These are phyloP conservation scores for Cerastoderma edule DNA, from an alignment of 2,888 invertebrate species.

Conservation along the genomic window DNA sequence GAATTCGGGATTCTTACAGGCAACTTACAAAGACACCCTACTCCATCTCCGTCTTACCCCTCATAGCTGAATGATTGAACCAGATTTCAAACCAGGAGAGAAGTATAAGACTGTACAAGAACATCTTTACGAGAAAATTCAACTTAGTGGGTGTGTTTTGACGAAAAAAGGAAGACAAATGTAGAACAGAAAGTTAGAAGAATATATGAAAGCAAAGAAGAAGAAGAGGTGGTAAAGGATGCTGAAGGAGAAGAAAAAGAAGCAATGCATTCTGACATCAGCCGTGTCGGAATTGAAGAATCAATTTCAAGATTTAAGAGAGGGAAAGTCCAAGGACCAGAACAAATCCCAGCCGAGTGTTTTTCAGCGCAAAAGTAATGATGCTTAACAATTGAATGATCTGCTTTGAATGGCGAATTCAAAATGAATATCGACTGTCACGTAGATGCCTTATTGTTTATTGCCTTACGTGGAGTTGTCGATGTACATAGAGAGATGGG, in stretches of 20 bases:
- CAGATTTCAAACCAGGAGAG: not conserved
- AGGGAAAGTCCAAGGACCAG: slow-evolving; percentile 20
- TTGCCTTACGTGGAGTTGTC: no score
- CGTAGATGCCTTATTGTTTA: no score
- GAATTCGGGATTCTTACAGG: slow-evolving; percentile 14
- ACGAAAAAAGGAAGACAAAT: not conserved
- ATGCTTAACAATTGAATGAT: no score
- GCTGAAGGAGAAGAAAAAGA: not conserved
- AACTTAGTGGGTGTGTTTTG: not conserved
- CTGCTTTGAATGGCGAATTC: no score
- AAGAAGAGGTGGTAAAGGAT: not conserved
- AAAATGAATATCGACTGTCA: no score
- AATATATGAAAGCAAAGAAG: not conserved
- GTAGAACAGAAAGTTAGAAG: not conserved
- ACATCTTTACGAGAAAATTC: not conserved
- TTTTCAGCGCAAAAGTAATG: no score
- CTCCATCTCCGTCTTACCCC: slow-evolving; percentile 6
- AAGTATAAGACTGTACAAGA: slow-evolving; percentile 8
- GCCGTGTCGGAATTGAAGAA: not conserved
- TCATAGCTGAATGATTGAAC: not conserved
- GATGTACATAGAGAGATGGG: no score
- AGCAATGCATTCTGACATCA: not conserved
- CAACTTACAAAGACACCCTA: slow-evolving; percentile 5
- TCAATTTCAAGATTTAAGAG: not conserved
- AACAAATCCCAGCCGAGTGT: not conserved